Conservation (phyloP, 2,888 invertebrate genomes). For the Pediacus dermestoides region DNA sequence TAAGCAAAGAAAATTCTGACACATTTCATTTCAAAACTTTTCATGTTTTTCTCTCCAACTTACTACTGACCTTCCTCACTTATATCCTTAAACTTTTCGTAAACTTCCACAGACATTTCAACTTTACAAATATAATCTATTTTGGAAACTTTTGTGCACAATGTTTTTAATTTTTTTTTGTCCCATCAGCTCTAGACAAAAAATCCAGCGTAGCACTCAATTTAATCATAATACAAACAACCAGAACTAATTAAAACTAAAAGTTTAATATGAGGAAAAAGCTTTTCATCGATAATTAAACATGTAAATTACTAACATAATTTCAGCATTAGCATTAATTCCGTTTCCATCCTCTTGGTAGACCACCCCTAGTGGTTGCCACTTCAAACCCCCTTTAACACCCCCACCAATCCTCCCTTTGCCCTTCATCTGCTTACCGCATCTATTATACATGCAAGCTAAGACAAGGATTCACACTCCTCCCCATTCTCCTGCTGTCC, state of each 20-base stretch:
- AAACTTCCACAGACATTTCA: conserved; percentile 30
- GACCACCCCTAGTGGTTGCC: conserved; percentile 26
- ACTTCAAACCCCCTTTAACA: conserved; percentile 18
- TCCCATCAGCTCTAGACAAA: no score
- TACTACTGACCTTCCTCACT: conserved; percentile 38
- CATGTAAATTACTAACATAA: conserved; percentile 40
- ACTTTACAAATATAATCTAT: conserved; percentile 29
- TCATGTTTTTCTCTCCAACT: conserved; percentile 17
- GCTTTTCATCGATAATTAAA: conserved; percentile 28
- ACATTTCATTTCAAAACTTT: conserved; percentile 29
- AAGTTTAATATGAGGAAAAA: no score
- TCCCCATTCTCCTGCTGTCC: conserved; percentile 33
- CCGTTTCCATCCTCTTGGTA: conserved; percentile 20
- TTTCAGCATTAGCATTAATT: conserved; percentile 39
- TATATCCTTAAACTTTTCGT: conserved; percentile 32
- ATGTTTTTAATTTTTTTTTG: no score
- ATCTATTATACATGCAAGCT: conserved; percentile 39
- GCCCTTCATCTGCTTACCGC: conserved; percentile 28
- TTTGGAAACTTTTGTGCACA: conserved; percentile 11
- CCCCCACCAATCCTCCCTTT: conserved; percentile 15
- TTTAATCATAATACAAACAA: no score
- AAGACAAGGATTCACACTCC: conserved; percentile 28
- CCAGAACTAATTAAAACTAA: no score
- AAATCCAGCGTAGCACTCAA: no score
- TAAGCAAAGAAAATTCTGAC: conserved; percentile 16